Evolutionary conservation across 2,797 vertebrate species (phyloP).

Genomic region (Sebastes vulpes): DNA sequence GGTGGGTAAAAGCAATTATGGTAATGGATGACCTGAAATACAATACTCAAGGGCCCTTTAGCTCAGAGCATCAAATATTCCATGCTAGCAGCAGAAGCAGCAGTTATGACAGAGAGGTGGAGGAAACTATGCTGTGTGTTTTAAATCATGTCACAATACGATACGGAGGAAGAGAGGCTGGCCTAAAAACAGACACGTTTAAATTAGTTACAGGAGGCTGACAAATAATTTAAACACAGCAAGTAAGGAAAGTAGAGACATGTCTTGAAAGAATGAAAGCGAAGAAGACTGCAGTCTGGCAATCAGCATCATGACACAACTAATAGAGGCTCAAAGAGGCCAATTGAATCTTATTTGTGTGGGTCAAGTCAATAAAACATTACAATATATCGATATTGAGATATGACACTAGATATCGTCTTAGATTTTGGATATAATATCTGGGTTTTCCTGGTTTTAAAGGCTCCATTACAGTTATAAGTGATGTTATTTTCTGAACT

Average conservation of each 20-base stretch:
- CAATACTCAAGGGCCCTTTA: slow-evolving; percentile 83
- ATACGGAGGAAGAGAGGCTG: background rate
- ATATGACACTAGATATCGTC: no score
- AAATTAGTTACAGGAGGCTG: slow-evolving; percentile 12
- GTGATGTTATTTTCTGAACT: no score
- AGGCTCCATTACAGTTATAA: no score
- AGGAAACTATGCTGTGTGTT: slow-evolving; percentile 27
- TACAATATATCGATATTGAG: no score
- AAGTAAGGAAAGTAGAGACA: background rate
- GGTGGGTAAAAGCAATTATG: slow-evolving; percentile 88
- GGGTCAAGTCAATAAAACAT: background rate
- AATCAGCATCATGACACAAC: background rate
- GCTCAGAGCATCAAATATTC: slow-evolving; percentile 79
- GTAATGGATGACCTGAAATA: slow-evolving; percentile 88
- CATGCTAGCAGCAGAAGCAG: slow-evolving; percentile 51
- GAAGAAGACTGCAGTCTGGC: background rate
- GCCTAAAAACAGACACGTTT: background rate
- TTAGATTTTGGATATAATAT: no score
- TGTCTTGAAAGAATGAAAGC: background rate
- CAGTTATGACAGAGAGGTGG: slow-evolving; percentile 62
- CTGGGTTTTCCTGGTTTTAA: no score
- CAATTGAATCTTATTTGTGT: background rate
- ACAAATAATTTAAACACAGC: slow-evolving; percentile 16
- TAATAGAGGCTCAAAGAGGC: background rate
- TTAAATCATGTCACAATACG: slow-evolving; percentile 1